Evolutionary conservation across 2,888 invertebrate species (phyloP), one percentile per base, ranked within the genome.

Genomic region (Lacanobia oleracea): DNA sequence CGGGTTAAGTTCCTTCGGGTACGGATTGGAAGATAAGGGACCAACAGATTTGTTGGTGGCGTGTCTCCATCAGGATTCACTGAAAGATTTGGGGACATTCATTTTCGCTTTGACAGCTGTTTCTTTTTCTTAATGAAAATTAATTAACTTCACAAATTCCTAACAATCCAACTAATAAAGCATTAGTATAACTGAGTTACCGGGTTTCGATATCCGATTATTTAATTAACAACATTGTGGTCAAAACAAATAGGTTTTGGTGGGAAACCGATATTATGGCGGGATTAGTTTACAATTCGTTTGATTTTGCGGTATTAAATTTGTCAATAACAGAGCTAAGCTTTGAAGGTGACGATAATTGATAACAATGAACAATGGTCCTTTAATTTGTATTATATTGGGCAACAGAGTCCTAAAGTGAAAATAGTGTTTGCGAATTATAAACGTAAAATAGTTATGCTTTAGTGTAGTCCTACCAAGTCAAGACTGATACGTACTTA

Each of bases 21-120:
- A 90, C 90, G 94, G 94, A 95, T 95, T 93, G 94, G 89, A 93
- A 94, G 95, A 95, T 95, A 95, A 95, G 93, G 92, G 81, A 90
- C 91, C 89, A 91, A 92, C 92, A 94, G 95, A 95, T 95, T 95
- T 94, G 95, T 95, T 93, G 91, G 93, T 93, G 93, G 93, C 93
- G 88, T 88, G 91, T 88, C 88, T 88, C 86, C 86, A 84, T 88
- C 86, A 86, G 82, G 86, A 83, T 81, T 87, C 77, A 80, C 72
- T 73, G 77, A 83, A 75, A 83, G 77, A 81, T 84, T 78, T 76
- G 66, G 72, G 77, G 73, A 79, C 71, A 81, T 77, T 72, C 67
- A 67, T 66, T 71, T 79, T 77, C 48, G 73, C 33, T 69, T 66
- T 68, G 77, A 33, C 65, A 56, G 53, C 51, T 50, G 56, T 64